A percentile compares a stretch with the other conserved stretches of the same genome.
Evolutionary conservation across 2,797 vertebrate species (phyloP).

Genomic region (Coilia nasus): DNA sequence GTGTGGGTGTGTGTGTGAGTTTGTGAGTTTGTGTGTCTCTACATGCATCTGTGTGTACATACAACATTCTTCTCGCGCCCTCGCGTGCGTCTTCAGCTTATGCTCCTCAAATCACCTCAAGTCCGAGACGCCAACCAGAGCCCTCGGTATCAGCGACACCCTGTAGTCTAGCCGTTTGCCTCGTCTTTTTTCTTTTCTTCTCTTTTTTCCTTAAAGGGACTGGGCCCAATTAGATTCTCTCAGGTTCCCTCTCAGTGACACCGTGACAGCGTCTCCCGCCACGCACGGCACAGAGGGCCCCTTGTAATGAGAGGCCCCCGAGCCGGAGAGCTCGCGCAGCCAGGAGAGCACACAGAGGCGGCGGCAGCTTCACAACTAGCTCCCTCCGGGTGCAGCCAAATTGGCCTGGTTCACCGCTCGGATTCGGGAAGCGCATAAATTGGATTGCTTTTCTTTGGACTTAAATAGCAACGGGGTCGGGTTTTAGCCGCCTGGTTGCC

Average conservation of each 20-base stretch:
- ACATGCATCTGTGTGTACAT: background rate
- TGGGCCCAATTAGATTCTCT: slow-evolving; percentile 8
- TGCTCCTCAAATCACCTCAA: background rate
- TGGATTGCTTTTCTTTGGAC: background rate
- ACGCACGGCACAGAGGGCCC: background rate
- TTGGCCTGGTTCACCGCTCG: background rate
- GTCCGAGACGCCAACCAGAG: background rate
- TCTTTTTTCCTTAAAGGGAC: background rate
- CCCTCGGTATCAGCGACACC: background rate
- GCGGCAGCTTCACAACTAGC: background rate
- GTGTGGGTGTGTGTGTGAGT: too few species aligned
- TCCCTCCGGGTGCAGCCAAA: background rate
- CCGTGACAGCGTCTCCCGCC: background rate
- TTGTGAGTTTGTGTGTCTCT: too few species aligned
- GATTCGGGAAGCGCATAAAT: background rate
- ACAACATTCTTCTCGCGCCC: too few species aligned
- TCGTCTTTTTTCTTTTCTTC: background rate
- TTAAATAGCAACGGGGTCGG: slow-evolving; percentile 12
- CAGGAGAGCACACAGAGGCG: background rate
- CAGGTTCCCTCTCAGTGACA: background rate
- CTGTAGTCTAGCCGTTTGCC: background rate
- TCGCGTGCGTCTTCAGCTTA: background rate
- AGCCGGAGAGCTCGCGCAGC: background rate
- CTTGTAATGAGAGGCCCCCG: background rate
- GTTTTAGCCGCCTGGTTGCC: background rate